Evolutionary conservation across 2,113 vertebrate genomes (phyloP).

Genomic region (Ivindomyrus marchei): DNA sequence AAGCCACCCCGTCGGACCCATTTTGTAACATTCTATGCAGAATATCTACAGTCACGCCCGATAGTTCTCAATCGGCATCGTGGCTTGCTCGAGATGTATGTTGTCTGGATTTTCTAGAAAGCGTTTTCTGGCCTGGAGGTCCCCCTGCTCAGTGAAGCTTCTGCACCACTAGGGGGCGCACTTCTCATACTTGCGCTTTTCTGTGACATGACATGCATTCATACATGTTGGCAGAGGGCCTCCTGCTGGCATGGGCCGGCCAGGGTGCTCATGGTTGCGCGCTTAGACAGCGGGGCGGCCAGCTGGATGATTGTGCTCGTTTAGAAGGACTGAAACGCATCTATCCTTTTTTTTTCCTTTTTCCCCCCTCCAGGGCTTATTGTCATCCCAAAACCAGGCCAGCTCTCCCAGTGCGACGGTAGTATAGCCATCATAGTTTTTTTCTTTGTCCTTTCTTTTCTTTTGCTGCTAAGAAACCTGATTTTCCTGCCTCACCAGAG

Average conservation of each 20-base stretch:
- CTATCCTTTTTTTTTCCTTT: slow-evolving; percentile 35
- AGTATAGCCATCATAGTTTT: slow-evolving; percentile 63
- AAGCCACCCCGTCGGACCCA: neutral
- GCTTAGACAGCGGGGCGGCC: neutral
- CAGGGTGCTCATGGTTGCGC: neutral
- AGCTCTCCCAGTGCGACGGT: slow-evolving; percentile 84
- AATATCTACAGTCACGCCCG: neutral
- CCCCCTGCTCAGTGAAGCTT: neutral
- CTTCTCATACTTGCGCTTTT: neutral
- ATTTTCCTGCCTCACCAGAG: slow-evolving; percentile 54
- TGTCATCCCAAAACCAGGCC: slow-evolving; percentile 82
- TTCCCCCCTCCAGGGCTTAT: slow-evolving; percentile 75
- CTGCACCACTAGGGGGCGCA: neutral
- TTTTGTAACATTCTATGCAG: neutral
- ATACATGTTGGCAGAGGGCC: neutral
- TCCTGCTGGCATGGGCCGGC: neutral
- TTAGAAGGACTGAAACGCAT: neutral
- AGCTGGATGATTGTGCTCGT: neutral
- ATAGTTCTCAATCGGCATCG: neutral
- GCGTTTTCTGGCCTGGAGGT: neutral
- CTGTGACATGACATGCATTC: neutral
- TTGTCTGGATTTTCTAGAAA: neutral
- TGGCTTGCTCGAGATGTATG: neutral
- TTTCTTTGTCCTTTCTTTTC: neutral
- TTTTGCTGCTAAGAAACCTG: slow-evolving; percentile 52